Evolutionary conservation across 1,140 invertebrate species (phyloP).

Genomic region (Drosophila navojoa): DNA sequence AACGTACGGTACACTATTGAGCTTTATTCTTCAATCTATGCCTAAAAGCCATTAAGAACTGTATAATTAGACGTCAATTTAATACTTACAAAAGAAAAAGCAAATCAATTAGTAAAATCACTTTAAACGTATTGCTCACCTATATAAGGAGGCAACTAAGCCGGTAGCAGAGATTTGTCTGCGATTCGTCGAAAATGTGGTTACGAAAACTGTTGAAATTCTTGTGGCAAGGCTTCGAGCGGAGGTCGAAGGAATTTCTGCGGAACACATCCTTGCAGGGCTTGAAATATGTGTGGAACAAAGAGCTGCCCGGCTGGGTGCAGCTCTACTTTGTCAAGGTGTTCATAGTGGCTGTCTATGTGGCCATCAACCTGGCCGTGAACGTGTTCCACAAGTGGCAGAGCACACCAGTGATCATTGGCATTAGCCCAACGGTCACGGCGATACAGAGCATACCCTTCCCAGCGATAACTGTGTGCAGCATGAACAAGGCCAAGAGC

Average conservation of each 20-base stretch:
- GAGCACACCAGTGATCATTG: slow-evolving; percentile 89
- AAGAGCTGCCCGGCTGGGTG: slow-evolving; percentile 35
- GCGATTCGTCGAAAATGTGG: slow-evolving; percentile 15
- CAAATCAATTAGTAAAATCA: not conserved
- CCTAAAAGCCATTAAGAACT: not conserved
- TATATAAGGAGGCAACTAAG: not conserved
- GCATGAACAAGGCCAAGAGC: slow-evolving; percentile 90
- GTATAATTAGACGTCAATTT: not conserved
- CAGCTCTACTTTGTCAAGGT: slow-evolving; percentile 84
- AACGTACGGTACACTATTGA: too few relatives aligned
- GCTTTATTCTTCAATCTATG: too few relatives aligned
- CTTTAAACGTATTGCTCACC: not conserved
- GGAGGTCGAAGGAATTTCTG: slow-evolving; percentile 84
- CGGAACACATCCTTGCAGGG: slow-evolving; percentile 88
- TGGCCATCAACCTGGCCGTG: slow-evolving; percentile 88
- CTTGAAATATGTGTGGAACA: slow-evolving; percentile 89
- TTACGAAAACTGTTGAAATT: not conserved
- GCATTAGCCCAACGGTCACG: slow-evolving; percentile 87
- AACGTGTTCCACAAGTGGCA: slow-evolving; percentile 89
- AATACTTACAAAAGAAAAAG: not conserved
- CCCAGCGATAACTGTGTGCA: slow-evolving; percentile 92
- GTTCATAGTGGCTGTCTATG: slow-evolving; percentile 86
- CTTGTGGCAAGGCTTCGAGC: slow-evolving; percentile 11
- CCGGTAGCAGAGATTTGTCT: too few relatives aligned
- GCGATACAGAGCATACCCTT: slow-evolving; percentile 88